Evolutionary conservation across 2,888 invertebrate genomes (phyloP), one percentile per base, ranked within the genome.

Genomic region (Melinopterus prodromus): DNA sequence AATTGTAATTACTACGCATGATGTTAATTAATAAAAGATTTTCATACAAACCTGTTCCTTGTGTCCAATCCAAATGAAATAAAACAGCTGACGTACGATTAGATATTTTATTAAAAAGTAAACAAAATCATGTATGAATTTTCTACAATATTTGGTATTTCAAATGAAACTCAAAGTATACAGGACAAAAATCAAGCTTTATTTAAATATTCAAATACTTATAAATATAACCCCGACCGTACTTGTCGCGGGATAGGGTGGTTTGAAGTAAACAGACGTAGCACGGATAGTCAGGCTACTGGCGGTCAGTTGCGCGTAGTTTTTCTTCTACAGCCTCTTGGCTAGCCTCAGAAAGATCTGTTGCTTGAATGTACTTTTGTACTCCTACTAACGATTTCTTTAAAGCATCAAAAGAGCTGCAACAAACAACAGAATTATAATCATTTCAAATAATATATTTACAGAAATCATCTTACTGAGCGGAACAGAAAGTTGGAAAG

Each of bases 361-460:
- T 98, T 88, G 98, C 98, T 92, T 97, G 98, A 90, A 98, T 96
- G 92, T 97, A 98, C 92, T 98, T 98, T 92, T 97, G 97, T 85
- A 99, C 97, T 87, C 98, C 98, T 83, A 97, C 97, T 89, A 99
- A 92, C 82, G 98, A 97, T 90, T 98, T 97, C 92, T 98, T 99
- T 90, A 99, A 93, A 88, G 98, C 98, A 91, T 98, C 98, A 89
- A 99, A 99, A 86, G 98, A 98, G 93, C 98, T 98, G 85, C 6
- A 87, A 90, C 93, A 93, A 90, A 95, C 94, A 91, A 94, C 94
- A 70, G 9, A n/a, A 53, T 53, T 26, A 26, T 26, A 26, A 26
- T 26, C 26, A 26, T 26, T 26, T 26, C 26, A 26, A 26, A 26
- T 26, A 26, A 26, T 26, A 26, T 26, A 26, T 26, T 26, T 26